Evolutionary conservation across 2,797 vertebrate genomes (phyloP), one percentile per base, ranked within the genome.

Genomic region (Muscicapa striata): DNA sequence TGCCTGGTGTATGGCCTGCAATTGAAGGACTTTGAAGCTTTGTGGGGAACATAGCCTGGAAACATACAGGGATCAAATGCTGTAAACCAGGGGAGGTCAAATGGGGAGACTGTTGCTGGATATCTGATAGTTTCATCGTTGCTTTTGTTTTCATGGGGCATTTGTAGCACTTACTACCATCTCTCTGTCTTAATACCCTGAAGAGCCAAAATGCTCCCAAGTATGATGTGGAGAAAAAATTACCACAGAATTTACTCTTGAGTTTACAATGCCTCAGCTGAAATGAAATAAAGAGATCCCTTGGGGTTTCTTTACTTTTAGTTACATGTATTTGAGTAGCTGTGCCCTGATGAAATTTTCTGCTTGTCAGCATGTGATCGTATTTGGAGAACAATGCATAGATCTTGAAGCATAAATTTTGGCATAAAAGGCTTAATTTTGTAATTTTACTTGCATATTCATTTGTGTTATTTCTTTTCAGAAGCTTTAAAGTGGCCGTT

Each of bases 101-200:
- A 17, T 0, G 0, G 30, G 41, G 12, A 67, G 24, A 16, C 40
- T 30, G 7, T 52, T 81, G n/a, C n/a, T 62, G 40, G 43, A 15
- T 63, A n/a, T 81, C 34, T 72, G 41, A 7, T 54, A 41, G 11
- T 54, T 91, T 77, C 17, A 18, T 41, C 57, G 26, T n/a, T 70
- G 5, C 3, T 84, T 83, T 70, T 84, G 30, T 57, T 54, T 67
- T 88, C 21, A 5, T 72, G 46, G 18, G 30, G 36, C 72, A 57
- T 64, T 52, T 46, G 43, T 22, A 81, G 14, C 41, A n/a, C n/a
- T 64, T 84, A 13, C 0, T 84, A 9, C 22, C 8, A 24, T 59
- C 58, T 74, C 46, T 63, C 24, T 41, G 19, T 66, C 17, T 27
- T 78, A 38, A 43, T 32, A 29, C 15, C 34, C 2, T 6, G 27